Conservation (phyloP, 92 coral and sea anemone species). For the Zoanthus gigantus region DNA sequence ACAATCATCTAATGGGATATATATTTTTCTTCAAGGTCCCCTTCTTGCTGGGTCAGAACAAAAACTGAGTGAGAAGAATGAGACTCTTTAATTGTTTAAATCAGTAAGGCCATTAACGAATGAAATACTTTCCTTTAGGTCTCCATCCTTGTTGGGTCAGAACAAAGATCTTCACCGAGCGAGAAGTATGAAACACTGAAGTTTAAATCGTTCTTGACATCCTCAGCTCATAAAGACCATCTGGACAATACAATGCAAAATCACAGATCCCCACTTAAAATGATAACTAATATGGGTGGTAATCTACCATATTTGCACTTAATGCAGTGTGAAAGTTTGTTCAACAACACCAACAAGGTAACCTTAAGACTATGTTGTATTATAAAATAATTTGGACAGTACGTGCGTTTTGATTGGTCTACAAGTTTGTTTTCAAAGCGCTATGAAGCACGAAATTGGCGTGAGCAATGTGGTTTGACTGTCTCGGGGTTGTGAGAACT, state of each 20-base stretch:
- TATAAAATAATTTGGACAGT: too few relatives aligned
- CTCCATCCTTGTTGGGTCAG: background rate
- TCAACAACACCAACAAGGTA: slow-evolving; percentile 21
- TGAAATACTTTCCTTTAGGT: background rate
- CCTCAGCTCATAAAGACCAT: background rate
- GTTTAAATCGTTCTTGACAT: slow-evolving; percentile 10
- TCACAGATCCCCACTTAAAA: background rate
- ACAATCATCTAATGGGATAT: too few relatives aligned
- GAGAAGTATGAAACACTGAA: slow-evolving; percentile 2
- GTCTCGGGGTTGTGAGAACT: too few relatives aligned
- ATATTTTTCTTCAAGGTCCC: too few relatives aligned
- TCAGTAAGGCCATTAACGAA: too few relatives aligned
- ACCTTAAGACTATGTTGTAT: background rate
- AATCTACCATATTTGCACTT: background rate
- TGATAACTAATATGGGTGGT: background rate
- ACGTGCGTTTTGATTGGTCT: too few relatives aligned
- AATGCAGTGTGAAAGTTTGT: background rate
- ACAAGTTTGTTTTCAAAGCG: too few relatives aligned
- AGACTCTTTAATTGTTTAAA: too few relatives aligned
- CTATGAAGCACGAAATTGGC: too few relatives aligned
- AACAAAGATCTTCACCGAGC: slow-evolving; percentile 5
- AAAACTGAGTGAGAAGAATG: too few relatives aligned
- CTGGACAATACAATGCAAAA: background rate
- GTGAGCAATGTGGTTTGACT: too few relatives aligned
- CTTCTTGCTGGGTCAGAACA: too few relatives aligned